These are phyloP conservation scores for Trichogramma pretiosum DNA, from an alignment of 1,140 invertebrate genomes.

Conservation along the genomic window DNA sequence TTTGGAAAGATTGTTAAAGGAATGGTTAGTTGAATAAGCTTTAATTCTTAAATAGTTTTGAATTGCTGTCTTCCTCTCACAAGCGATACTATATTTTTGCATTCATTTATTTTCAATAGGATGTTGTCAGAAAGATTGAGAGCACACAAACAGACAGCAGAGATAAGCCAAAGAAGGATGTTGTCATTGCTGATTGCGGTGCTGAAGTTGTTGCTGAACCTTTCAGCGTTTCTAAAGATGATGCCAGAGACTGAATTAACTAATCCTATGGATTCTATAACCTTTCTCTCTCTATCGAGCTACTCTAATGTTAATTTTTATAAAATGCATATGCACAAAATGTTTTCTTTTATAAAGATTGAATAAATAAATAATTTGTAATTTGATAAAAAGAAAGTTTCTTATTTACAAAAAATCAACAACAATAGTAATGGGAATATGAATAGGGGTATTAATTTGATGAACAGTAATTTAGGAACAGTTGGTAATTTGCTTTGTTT, in stretches of 20 bases:
- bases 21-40: slow-evolving; percentile 57
- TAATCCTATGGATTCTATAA: too few relatives aligned
- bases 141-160: slow-evolving; percentile 59
- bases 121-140: slow-evolving; percentile 82
- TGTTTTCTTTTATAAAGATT: slow-evolving; percentile 11
- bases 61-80: not conserved
- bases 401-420: too few relatives aligned
- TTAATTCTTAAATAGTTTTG: not conserved
- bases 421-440: too few relatives aligned
- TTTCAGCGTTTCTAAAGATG: slow-evolving; percentile 71
- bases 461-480: too few relatives aligned
- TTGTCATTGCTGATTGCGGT: slow-evolving; percentile 68
- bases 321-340: too few relatives aligned
- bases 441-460: too few relatives aligned
- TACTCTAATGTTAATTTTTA: too few relatives aligned
- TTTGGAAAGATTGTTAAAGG: slow-evolving; percentile 90
- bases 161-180: slow-evolving; percentile 71
- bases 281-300: too few relatives aligned
- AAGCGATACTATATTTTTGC: not conserved
- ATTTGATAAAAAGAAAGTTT: too few relatives aligned
- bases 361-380: too few relatives aligned
- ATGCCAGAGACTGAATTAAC: slow-evolving; percentile 57
- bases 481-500: too few relatives aligned
- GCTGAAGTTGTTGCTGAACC: slow-evolving; percentile 62
- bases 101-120: slow-evolving; percentile 48